phyloP scores from a whole-genome alignment of 2,113 vertebrate genomes.

The Urocolius indicus region DNA sequence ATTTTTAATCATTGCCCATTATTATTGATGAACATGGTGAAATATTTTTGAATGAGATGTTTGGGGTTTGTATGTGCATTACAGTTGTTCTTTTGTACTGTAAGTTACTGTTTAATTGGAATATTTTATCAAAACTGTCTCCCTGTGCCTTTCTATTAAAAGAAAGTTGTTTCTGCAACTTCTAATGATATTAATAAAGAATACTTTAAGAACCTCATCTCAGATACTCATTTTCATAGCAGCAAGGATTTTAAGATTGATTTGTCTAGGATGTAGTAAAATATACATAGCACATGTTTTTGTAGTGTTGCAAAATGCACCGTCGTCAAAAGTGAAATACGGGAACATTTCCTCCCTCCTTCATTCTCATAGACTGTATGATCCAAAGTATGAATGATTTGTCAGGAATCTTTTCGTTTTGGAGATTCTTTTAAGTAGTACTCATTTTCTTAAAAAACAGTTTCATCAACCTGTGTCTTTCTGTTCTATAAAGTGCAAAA shows the following conservation, averaged over 20 bases:
- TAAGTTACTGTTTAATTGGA: conserved; percentile 89
- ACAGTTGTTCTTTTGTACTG: conserved; percentile 96
- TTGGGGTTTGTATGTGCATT: conserved; percentile 91
- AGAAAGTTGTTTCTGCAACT: conserved; percentile 97
- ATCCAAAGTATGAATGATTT: neutral
- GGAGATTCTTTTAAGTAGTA: neutral
- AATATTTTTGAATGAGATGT: conserved; percentile 85
- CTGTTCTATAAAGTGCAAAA: neutral
- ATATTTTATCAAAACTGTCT: conserved; percentile 96
- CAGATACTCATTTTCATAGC: neutral
- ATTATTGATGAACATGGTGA: conserved; percentile 74
- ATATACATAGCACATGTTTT: neutral
- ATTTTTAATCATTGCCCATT: conserved; percentile 82
- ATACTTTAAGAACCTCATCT: conserved; percentile 78
- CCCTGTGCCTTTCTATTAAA: conserved; percentile 99
- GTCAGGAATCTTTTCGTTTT: neutral
- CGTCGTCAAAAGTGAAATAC: neutral
- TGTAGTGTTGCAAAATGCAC: neutral
- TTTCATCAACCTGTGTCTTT: neutral
- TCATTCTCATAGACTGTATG: neutral
- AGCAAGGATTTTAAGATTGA: neutral
- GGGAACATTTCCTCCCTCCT: neutral
- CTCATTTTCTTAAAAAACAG: neutral
- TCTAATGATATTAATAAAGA: conserved; percentile 98
- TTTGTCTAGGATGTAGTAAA: neutral